phyloP scores from a whole-genome alignment of 2,797 vertebrate species.

The Malurus splendens region DNA sequence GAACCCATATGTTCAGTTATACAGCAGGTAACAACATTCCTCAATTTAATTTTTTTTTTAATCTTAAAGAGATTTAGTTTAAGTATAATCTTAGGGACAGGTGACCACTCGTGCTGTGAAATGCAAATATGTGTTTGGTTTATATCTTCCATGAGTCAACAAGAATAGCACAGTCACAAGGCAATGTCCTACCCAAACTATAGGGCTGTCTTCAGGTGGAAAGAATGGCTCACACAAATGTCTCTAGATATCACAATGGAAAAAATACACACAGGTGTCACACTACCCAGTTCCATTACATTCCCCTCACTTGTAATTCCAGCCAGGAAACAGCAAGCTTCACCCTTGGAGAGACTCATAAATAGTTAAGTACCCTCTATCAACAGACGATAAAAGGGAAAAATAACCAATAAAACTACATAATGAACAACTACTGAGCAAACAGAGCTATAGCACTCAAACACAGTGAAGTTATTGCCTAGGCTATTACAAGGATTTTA shows the following conservation, averaged over 20 bases:
- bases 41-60: not conserved
- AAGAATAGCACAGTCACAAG: not conserved
- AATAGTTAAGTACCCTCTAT: slow-evolving; percentile 61
- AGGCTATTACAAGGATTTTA: slow-evolving; percentile 49
- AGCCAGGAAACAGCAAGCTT: slow-evolving; percentile 53
- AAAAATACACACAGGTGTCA: not conserved
- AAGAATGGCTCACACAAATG: not conserved
- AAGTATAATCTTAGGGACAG: not conserved
- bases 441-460: slow-evolving; percentile 32
- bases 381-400: slow-evolving; percentile 48
- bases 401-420: slow-evolving; percentile 68
- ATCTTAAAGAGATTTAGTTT: not conserved
- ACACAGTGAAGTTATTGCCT: slow-evolving; percentile 43
- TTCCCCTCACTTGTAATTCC: slow-evolving; percentile 31
- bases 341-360: slow-evolving; percentile 50
- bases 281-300: not conserved
- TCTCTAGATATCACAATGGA: not conserved
- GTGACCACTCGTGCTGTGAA: not conserved
- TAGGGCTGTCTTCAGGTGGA: not conserved
- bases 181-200: not conserved
- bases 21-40: not conserved
- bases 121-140: not conserved
- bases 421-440: slow-evolving; percentile 66
- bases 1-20: not conserved
- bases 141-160: not conserved